Evolutionary conservation across 23 tunicate species (phyloP).

Genomic region (Ascidia mentula): DNA sequence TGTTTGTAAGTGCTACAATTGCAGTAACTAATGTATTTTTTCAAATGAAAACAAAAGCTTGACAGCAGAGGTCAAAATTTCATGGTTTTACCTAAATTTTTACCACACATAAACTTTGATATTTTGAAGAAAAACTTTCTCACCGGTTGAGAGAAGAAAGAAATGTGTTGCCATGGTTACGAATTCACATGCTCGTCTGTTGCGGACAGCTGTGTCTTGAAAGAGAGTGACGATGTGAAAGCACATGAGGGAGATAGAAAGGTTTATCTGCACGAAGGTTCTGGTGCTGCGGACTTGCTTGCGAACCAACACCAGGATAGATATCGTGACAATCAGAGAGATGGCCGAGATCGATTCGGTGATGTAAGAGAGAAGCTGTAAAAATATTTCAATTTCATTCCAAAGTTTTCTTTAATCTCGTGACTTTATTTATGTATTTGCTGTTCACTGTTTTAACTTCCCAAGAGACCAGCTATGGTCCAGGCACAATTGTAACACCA

Average conservation of each 20-base stretch:
- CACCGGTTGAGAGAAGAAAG: slow-evolving; percentile 57
- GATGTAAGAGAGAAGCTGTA: slow-evolving; percentile 41
- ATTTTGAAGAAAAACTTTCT: too few species aligned
- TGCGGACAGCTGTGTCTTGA: slow-evolving; percentile 41
- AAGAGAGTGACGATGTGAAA: slow-evolving; percentile 49
- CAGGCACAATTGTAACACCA: too few species aligned
- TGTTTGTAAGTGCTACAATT: too few species aligned
- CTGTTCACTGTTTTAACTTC: too few species aligned
- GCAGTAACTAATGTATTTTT: too few species aligned
- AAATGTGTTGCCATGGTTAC: slow-evolving; percentile 43
- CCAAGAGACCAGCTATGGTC: too few species aligned
- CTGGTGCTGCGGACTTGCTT: slow-evolving; percentile 45
- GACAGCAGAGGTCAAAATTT: too few species aligned
- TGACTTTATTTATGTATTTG: too few species aligned
- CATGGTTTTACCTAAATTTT: too few species aligned
- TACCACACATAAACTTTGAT: too few species aligned
- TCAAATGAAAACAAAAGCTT: too few species aligned
- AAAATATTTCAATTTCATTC: not conserved
- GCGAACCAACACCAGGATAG: slow-evolving; percentile 37
- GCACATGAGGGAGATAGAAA: slow-evolving; percentile 42
- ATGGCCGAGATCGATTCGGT: slow-evolving; percentile 27
- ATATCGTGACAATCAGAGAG: slow-evolving; percentile 30
- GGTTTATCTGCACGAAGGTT: slow-evolving; percentile 56
- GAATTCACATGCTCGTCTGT: slow-evolving; percentile 41
- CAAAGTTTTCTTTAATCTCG: too few species aligned